Evolutionary conservation across 2,888 invertebrate species (phyloP).

Genomic region (Apamea sordens): DNA sequence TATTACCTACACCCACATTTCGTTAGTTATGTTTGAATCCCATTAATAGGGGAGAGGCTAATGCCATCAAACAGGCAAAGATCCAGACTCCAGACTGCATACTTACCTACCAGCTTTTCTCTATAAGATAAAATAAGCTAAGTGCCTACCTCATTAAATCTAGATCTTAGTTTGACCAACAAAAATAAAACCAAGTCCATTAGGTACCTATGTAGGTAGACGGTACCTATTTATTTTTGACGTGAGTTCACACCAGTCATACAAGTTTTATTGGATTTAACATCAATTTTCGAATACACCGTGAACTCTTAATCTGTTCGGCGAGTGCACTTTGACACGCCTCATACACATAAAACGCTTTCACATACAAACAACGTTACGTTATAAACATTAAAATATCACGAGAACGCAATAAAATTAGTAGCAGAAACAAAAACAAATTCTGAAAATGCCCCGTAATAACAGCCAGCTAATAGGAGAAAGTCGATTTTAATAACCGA

Average conservation of each 20-base stretch:
- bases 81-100: not conserved
- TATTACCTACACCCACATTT: not conserved
- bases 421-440: slow-evolving; percentile 74
- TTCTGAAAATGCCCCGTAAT: slow-evolving; percentile 72
- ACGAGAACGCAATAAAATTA: slow-evolving; percentile 81
- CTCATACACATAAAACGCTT: slow-evolving; percentile 61
- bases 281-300: slow-evolving; percentile 42
- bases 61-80: too few relatives aligned
- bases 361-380: slow-evolving; percentile 63
- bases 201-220: not conserved
- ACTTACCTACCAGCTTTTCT: not conserved
- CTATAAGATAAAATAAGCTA: too few relatives aligned
- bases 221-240: not conserved
- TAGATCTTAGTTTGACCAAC: not conserved
- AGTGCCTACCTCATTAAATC: not conserved
- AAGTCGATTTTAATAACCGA: slow-evolving; percentile 64
- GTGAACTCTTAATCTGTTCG: slow-evolving; percentile 56
- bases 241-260: slow-evolving; percentile 22
- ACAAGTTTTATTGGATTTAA: slow-evolving; percentile 28
- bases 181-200: not conserved
- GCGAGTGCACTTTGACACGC: slow-evolving; percentile 68
- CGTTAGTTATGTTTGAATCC: not conserved
- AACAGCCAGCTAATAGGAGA: slow-evolving; percentile 70
- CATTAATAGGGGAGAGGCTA: not conserved
- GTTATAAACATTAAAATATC: slow-evolving; percentile 69